A percentile compares a stretch with the other conserved stretches of the same genome.
These are phyloP conservation scores for Eupithecia vulgata DNA, from an alignment of 2,888 invertebrate species.

Conservation along the genomic window DNA sequence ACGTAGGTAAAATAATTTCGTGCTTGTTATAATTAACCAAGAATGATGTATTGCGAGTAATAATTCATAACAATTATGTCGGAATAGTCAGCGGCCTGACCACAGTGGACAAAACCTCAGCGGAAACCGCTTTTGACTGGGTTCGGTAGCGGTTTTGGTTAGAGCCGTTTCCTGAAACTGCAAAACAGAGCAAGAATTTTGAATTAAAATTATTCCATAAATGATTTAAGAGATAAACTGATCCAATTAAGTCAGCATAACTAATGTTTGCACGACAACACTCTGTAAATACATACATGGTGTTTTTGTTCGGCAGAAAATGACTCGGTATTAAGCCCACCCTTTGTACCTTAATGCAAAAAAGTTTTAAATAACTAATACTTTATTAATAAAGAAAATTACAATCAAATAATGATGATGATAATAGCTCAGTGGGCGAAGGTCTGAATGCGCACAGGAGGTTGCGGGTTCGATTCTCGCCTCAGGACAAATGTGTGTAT, in stretches of 20 bases:
- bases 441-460: too few relatives aligned
- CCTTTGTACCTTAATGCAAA: too few relatives aligned
- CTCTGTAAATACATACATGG: too few relatives aligned
- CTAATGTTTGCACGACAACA: too few relatives aligned
- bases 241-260: not conserved
- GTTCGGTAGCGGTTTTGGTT: not conserved
- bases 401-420: too few relatives aligned
- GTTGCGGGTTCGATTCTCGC: too few relatives aligned
- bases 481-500: too few relatives aligned
- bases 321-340: too few relatives aligned
- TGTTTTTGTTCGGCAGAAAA: too few relatives aligned
- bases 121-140: slow-evolving; percentile 5
- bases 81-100: slow-evolving; percentile 11
- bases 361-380: too few relatives aligned
- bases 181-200: not conserved
- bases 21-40: slow-evolving; percentile 55
- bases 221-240: not conserved
- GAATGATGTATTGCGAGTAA: slow-evolving; percentile 54
- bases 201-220: not conserved
- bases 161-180: slow-evolving; percentile 2
- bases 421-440: too few relatives aligned
- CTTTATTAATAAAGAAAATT: too few relatives aligned
- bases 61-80: slow-evolving; percentile 47
- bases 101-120: slow-evolving; percentile 15
- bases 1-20: slow-evolving; percentile 27